Base-by-base conservation (phyloP, 2,888 invertebrate genomes). In the Icerya purchasi region DNA sequence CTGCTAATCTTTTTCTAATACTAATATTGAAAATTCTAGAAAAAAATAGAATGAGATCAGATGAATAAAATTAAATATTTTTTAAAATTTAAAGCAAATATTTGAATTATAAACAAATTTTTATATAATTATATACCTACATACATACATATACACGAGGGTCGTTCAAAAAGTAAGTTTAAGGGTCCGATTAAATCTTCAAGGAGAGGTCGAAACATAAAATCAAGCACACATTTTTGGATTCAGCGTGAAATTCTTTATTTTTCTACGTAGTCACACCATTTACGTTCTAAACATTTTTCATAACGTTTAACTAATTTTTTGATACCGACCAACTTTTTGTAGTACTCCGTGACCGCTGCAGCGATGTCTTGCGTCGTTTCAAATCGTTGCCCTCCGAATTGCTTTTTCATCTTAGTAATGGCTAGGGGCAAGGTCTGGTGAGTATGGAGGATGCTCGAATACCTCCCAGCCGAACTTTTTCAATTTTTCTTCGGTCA, bases 361-460 rank as follows among this genome's bases (percentile, higher is more conserved):
- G 1, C 20, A 8, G n/a, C n/a, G 56, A 49, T 24, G 3, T 54
- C 54, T 18, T 59, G 50, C 8, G 10, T 50, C 10, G n/a, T 50
- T 2, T 21, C 14, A 23, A 60, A 61, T 52, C 53, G 23, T 49
- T 54, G 19, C 10, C 58, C 61, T 1, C 56, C 56, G 8, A 60
- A 59, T 21, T 56, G 22, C 22, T 25, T 19, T 53, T 63, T 62
- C 53, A 63, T 19, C 50, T 54, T 62, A 63, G 23, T 53, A 64
- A 56, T 62, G 61, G 3, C 50, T 59, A 20, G 64, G 63, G 20
- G 60, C 59, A 23, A 63, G 56, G 54, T 63, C 61, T 10, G 60
- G 60, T 53, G 57, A 62, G 36, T 61, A 62, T 54, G 20, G 61
- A 60, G 50, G 49, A 53, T 10, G 18, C 53, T 19, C 21, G 21